These are phyloP conservation scores for Ylistrum balloti DNA, from an alignment of 1,140 invertebrate genomes.

Conservation along the genomic window DNA sequence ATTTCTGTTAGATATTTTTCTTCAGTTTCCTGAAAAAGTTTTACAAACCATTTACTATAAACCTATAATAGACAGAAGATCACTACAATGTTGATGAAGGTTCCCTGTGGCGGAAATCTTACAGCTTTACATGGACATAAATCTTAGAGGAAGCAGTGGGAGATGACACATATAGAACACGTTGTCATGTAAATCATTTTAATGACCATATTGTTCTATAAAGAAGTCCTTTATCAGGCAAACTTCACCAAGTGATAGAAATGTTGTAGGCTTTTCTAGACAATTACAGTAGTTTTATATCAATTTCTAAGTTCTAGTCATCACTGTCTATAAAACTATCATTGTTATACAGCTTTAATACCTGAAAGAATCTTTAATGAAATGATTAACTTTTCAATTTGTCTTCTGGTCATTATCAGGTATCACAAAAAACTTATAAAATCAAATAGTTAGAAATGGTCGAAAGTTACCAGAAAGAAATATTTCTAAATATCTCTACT, in stretches of 20 bases:
- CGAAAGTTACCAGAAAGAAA: no score
- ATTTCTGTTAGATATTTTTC: no score
- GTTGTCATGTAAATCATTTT: constrained; percentile 13
- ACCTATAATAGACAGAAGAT: background rate
- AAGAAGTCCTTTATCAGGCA: background rate
- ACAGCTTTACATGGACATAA: background rate
- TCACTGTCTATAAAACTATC: background rate
- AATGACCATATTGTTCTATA: background rate
- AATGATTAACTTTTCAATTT: no score
- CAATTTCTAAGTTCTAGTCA: background rate
- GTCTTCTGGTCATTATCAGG: no score
- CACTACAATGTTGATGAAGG: background rate
- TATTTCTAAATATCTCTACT: no score
- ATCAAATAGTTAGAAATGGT: no score
- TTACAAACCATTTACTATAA: no score
- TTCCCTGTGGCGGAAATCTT: constrained; percentile 24
- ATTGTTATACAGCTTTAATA: background rate
- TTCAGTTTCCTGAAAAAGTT: no score
- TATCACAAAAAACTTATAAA: no score
- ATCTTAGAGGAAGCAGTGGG: background rate
- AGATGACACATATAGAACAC: background rate
- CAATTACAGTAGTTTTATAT: background rate
- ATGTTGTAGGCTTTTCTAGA: background rate
- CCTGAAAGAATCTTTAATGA: background rate
- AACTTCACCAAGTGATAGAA: background rate